Evolutionary conservation across 2,888 invertebrate genomes (phyloP).

Genomic region (Griposia aprilina): DNA sequence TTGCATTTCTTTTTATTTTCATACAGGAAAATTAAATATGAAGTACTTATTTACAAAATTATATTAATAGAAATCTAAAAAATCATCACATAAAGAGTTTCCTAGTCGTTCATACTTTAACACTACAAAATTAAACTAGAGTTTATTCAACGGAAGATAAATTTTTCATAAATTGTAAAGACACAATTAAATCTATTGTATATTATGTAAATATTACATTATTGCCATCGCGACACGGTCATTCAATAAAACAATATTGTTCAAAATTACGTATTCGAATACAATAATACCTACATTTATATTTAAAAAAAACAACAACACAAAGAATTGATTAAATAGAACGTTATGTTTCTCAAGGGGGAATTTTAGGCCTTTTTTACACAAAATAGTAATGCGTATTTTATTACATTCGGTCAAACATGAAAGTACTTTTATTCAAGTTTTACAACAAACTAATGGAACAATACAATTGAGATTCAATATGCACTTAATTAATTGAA

Average conservation of each 20-base stretch:
- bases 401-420: background rate
- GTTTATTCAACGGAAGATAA: slow-evolving; percentile 38
- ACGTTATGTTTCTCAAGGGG: background rate
- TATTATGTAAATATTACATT: slow-evolving; percentile 55
- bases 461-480: slow-evolving; percentile 51
- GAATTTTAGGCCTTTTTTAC: slow-evolving; percentile 6
- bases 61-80: slow-evolving; percentile 73
- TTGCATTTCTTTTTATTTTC: slow-evolving; percentile 70
- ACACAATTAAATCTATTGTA: slow-evolving; percentile 49
- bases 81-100: slow-evolving; percentile 79
- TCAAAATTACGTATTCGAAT: slow-evolving; percentile 35
- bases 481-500: slow-evolving; percentile 37
- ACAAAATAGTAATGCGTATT: background rate
- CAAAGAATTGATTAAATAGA: background rate
- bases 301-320: background rate
- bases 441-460: background rate
- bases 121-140: slow-evolving; percentile 57
- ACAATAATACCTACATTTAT: background rate
- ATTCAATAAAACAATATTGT: slow-evolving; percentile 19
- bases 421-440: background rate
- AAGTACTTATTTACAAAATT: slow-evolving; percentile 77
- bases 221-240: slow-evolving; percentile 59
- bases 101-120: slow-evolving; percentile 69
- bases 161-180: slow-evolving; percentile 25
- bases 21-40: slow-evolving; percentile 73